Evolutionary conservation across 2,888 invertebrate genomes (phyloP).

Genomic region (Drosophila paucipuncta): DNA sequence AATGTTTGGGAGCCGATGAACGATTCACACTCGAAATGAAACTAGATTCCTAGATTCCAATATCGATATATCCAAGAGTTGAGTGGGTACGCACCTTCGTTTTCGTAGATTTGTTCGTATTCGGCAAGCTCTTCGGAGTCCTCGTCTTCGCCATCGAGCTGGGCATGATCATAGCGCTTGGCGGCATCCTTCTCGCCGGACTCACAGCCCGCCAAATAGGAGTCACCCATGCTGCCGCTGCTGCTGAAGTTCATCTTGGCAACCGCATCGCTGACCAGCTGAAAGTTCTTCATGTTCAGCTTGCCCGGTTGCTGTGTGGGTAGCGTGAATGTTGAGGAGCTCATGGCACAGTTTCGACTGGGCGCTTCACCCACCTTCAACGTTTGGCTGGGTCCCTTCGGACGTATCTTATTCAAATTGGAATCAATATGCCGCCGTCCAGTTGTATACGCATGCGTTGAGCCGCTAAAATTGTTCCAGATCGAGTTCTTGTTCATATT

Average conservation of each 20-base stretch:
- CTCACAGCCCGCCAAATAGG: slow-evolving; percentile 73
- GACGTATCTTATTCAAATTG: slow-evolving; percentile 87
- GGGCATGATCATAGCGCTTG: slow-evolving; percentile 88
- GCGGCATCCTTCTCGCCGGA: slow-evolving; percentile 79
- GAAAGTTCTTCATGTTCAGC: slow-evolving; percentile 94
- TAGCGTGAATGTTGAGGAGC: slow-evolving; percentile 70
- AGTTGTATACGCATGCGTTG: slow-evolving; percentile 89
- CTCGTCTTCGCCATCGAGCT: slow-evolving; percentile 90
- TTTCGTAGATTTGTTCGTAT: slow-evolving; percentile 90
- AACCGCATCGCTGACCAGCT: slow-evolving; percentile 94
- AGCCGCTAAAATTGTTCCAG: slow-evolving; percentile 89
- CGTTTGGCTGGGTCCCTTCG: slow-evolving; percentile 89
- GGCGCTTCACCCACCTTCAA: slow-evolving; percentile 86
- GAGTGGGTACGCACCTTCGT: slow-evolving; percentile 85
- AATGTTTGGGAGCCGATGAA: slow-evolving; percentile 1
- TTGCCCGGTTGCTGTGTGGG: slow-evolving; percentile 92
- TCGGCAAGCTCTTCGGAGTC: slow-evolving; percentile 89
- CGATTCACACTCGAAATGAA: neutral
- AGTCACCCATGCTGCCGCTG: slow-evolving; percentile 81
- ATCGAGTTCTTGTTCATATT: slow-evolving; percentile 84
- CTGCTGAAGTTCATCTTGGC: slow-evolving; percentile 88
- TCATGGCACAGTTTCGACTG: slow-evolving; percentile 75
- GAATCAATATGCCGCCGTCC: slow-evolving; percentile 88
- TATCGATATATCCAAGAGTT: neutral
- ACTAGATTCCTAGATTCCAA: neutral